A percentile compares a stretch with the other conserved stretches of the same genome.
phyloP scores from a whole-genome alignment of 2,888 invertebrate genomes.

The Lasiommata megera region DNA sequence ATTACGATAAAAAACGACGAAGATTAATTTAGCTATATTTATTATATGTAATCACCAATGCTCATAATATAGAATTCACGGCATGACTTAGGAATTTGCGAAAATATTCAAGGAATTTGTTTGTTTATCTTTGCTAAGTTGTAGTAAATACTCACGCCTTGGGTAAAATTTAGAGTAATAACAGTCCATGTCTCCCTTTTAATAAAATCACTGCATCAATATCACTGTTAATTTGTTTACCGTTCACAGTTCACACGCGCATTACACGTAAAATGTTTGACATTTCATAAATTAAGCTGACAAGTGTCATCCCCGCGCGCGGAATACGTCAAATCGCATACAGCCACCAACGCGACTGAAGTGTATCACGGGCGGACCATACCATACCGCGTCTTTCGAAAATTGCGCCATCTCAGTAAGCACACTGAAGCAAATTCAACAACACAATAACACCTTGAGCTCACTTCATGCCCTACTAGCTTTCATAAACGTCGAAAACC shows the following conservation, averaged over 20 bases:
- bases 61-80: slow-evolving; percentile 17
- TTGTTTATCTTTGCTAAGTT: slow-evolving; percentile 68
- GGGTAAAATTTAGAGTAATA: slow-evolving; percentile 80
- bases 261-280: slow-evolving; percentile 74
- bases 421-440: slow-evolving; percentile 79
- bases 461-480: slow-evolving; percentile 76
- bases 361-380: slow-evolving; percentile 80
- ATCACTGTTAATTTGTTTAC: slow-evolving; percentile 76
- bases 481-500: slow-evolving; percentile 66
- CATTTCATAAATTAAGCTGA: slow-evolving; percentile 79
- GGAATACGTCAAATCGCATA: slow-evolving; percentile 82
- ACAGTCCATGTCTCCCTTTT: slow-evolving; percentile 77
- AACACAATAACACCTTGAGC: slow-evolving; percentile 79
- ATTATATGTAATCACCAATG: background rate
- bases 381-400: slow-evolving; percentile 82
- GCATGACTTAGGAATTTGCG: slow-evolving; percentile 48
- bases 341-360: slow-evolving; percentile 82
- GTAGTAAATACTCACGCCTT: slow-evolving; percentile 76
- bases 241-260: slow-evolving; percentile 78
- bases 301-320: slow-evolving; percentile 79
- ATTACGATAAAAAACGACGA: too few relatives aligned
- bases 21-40: too few relatives aligned
- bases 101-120: slow-evolving; percentile 69
- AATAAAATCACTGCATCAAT: slow-evolving; percentile 66
- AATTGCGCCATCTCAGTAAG: slow-evolving; percentile 82